phyloP scores from a whole-genome alignment of 2,113 vertebrate species.

The Pavo muticus region DNA sequence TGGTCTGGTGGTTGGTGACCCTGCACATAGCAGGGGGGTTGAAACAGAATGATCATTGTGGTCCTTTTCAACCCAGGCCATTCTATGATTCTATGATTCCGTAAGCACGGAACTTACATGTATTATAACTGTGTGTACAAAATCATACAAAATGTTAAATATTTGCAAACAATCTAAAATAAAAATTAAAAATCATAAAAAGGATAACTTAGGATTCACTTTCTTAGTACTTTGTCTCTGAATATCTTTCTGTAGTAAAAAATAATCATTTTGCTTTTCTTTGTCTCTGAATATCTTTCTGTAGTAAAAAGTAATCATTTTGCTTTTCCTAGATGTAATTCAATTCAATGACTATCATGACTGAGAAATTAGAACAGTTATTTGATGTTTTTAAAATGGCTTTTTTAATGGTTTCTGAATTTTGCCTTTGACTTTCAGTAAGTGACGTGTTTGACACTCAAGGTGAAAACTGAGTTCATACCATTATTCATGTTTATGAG shows the following conservation, averaged over 20 bases:
- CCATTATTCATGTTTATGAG: background rate
- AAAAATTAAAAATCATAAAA: background rate
- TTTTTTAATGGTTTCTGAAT: background rate
- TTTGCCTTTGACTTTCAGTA: slow-evolving; percentile 14
- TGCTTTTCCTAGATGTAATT: background rate
- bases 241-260: background rate
- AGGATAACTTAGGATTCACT: background rate
- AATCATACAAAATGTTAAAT: background rate
- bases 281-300: background rate
- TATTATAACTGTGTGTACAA: background rate
- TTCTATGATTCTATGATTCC: background rate
- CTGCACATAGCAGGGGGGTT: too few species aligned
- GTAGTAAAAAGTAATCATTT: background rate
- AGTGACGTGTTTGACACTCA: background rate
- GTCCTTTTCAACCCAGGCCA: too few species aligned
- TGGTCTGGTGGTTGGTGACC: too few species aligned
- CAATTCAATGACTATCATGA: background rate
- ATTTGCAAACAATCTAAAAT: background rate
- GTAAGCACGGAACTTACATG: background rate
- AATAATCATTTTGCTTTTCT: background rate
- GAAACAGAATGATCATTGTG: too few species aligned
- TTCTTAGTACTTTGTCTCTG: background rate
- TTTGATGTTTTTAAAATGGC: background rate
- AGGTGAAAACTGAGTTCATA: background rate
- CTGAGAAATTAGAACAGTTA: background rate